Evolutionary conservation across 2,797 vertebrate species (phyloP).

Genomic region (Tinamus major): DNA sequence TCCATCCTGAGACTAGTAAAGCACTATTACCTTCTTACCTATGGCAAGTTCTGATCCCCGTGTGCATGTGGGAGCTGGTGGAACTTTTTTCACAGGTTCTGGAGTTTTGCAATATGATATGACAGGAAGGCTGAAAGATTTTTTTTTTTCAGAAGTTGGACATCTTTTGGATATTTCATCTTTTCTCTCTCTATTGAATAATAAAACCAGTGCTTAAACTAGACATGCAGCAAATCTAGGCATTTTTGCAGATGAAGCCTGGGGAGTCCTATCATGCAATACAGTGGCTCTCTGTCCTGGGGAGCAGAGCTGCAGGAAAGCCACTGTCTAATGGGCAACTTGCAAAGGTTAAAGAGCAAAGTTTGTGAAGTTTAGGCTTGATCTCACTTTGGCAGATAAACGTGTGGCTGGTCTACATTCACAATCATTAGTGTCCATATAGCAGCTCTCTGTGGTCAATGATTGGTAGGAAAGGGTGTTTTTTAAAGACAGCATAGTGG

Average conservation of each 20-base stretch:
- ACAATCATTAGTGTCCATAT: fast-evolving
- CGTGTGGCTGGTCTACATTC: neutral
- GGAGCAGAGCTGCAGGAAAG: neutral
- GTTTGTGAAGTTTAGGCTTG: neutral
- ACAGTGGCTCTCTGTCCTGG: neutral
- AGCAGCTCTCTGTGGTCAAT: neutral
- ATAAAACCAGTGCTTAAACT: neutral
- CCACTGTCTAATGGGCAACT: neutral
- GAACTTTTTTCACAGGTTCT: neutral
- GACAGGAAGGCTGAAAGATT: neutral
- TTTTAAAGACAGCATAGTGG: fast-evolving
- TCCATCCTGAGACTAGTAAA: fast-evolving
- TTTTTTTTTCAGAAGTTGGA: neutral
- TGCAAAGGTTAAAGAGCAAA: no score
- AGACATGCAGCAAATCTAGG: neutral
- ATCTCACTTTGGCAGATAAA: neutral
- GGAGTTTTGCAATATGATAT: neutral
- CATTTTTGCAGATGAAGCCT: neutral
- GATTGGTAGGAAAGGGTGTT: neutral
- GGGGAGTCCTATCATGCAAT: neutral
- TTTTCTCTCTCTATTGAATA: neutral
- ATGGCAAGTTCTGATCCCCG: neutral
- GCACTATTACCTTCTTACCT: neutral
- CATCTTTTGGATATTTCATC: neutral
- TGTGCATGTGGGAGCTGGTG: neutral